Evolutionary conservation across 2,888 invertebrate species (phyloP).

Genomic region (Nomada hirtipes): DNA sequence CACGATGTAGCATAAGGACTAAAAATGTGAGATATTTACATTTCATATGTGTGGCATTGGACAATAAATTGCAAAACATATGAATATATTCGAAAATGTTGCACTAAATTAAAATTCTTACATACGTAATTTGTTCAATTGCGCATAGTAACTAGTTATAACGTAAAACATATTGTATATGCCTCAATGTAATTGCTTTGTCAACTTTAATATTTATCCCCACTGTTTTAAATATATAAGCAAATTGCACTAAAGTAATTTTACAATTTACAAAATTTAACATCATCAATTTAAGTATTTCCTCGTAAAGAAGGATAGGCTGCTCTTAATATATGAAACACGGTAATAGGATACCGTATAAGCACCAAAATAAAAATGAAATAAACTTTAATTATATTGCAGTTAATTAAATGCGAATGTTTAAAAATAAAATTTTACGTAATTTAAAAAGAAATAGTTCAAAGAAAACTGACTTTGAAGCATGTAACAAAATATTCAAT

Average conservation of each 20-base stretch:
- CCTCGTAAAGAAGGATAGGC: not conserved
- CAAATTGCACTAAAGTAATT: not conserved
- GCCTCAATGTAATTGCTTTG: not conserved
- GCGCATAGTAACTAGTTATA: too few species aligned
- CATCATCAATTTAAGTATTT: not conserved
- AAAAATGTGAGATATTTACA: too few species aligned
- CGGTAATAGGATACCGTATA: not conserved
- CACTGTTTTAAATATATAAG: too few species aligned
- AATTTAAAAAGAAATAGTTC: not conserved
- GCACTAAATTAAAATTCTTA: too few species aligned
- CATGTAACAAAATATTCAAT: conserved; percentile 7
- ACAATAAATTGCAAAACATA: too few species aligned
- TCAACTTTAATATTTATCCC: not conserved
- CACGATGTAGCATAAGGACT: too few species aligned
- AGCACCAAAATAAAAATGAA: conserved; percentile 12
- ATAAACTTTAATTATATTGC: not conserved
- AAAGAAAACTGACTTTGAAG: not conserved
- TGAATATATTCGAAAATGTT: too few species aligned
- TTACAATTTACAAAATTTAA: not conserved
- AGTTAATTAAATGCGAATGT: not conserved
- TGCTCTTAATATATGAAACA: not conserved
- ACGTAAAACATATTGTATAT: not conserved
- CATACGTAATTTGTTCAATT: too few species aligned
- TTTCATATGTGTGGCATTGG: too few species aligned
- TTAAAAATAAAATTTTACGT: not conserved